phyloP scores from a whole-genome alignment of 2,888 invertebrate species.

The Philonicus albiceps region DNA sequence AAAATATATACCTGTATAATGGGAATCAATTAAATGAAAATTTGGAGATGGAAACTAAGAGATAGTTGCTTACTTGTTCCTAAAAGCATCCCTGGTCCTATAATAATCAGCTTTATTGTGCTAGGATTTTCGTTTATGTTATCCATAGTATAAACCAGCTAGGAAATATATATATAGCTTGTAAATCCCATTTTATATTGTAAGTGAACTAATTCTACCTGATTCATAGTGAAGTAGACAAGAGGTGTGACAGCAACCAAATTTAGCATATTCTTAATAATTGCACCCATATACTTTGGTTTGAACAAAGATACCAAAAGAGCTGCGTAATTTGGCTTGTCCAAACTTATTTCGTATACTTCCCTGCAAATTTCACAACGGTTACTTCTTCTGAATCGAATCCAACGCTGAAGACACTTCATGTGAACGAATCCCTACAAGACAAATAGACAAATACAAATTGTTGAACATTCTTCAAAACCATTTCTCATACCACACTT shows the following conservation, averaged over 20 bases:
- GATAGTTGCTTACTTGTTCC: conserved; percentile 39
- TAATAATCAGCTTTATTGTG: conserved; percentile 33
- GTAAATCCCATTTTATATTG: background rate
- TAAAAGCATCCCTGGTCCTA: conserved; percentile 43
- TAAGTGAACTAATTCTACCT: conserved; percentile 41
- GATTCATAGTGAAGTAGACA: conserved; percentile 57
- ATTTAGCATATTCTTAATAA: conserved; percentile 57
- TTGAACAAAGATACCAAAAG: conserved; percentile 57
- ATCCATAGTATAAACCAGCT: conserved; percentile 43
- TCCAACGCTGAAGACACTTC: conserved; percentile 59
- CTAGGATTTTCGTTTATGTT: conserved; percentile 23
- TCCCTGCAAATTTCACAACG: conserved; percentile 59
- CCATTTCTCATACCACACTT: conserved; percentile 55
- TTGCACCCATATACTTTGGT: conserved; percentile 56
- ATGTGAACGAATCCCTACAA: conserved; percentile 58
- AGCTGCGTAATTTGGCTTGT: conserved; percentile 53
- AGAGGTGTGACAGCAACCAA: conserved; percentile 57
- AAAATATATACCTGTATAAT: conserved; percentile 55
- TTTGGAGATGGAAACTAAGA: background rate
- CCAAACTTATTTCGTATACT: conserved; percentile 53
- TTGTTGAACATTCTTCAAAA: conserved; percentile 41
- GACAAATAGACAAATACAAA: background rate
- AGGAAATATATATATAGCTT: background rate
- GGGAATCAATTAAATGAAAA: background rate
- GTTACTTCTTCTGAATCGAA: conserved; percentile 56